Percentiles rank a stretch among this genome's conserved stretches.
phyloP scores from a whole-genome alignment of 2,113 vertebrate species.

The Ctenomys sociabilis region DNA sequence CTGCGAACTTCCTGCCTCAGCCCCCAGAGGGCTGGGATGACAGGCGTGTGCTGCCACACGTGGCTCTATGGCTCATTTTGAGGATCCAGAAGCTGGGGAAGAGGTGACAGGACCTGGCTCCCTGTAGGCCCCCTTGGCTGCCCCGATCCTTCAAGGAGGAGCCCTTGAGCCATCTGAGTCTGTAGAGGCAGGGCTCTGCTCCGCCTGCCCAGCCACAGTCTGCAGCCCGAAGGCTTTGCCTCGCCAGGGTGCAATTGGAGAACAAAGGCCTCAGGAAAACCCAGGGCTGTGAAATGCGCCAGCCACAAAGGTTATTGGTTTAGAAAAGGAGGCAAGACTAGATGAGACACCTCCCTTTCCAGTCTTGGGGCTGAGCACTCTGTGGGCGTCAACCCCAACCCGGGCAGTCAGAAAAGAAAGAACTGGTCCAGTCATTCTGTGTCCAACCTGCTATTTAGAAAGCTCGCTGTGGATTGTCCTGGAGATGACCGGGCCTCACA shows the following conservation, averaged over 20 bases:
- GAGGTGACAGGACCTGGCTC: neutral
- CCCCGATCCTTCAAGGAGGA: no score
- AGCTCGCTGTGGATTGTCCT: fast-evolving
- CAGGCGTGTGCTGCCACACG: no score
- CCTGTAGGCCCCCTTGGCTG: neutral
- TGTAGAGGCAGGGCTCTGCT: no score
- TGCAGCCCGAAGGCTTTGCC: neutral
- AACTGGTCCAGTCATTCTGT: fast-evolving
- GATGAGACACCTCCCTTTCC: fast-evolving
- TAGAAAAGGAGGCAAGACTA: neutral
- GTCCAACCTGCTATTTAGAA: neutral
- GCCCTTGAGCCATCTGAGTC: neutral
- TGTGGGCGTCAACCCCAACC: neutral
- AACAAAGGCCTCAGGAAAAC: neutral
- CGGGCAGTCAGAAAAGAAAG: no score
- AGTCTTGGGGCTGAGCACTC: fast-evolving
- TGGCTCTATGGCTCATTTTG: neutral
- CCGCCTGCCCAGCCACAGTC: neutral
- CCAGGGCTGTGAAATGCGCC: no score
- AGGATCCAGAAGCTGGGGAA: neutral
- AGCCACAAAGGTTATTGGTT: fast-evolving
- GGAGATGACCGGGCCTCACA: fast-evolving
- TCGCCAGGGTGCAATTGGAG: neutral
- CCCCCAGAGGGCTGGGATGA: no score
- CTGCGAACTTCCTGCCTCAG: no score